phyloP scores from a whole-genome alignment of 2,888 invertebrate genomes.

The Caenorhabditis sp. region DNA sequence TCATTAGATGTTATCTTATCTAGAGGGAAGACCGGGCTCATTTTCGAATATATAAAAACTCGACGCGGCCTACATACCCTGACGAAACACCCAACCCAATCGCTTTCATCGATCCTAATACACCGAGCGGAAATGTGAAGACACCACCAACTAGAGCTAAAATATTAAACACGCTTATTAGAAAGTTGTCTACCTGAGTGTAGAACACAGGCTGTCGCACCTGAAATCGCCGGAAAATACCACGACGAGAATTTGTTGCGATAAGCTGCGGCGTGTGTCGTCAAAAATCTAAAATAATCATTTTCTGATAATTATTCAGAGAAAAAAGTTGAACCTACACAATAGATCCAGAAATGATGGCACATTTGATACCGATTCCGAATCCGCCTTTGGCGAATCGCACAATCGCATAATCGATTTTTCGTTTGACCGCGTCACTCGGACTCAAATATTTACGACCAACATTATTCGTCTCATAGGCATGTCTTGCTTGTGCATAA shows the following conservation, averaged over 20 bases:
- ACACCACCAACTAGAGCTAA: constrained; percentile 58
- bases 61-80: constrained; percentile 33
- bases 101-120: constrained; percentile 55
- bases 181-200: constrained; percentile 40
- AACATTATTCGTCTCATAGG: constrained; percentile 51
- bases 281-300: constrained; percentile 40
- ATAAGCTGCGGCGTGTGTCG: constrained; percentile 54
- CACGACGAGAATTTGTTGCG: constrained; percentile 51
- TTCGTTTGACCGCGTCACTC: constrained; percentile 53
- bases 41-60: too few species aligned
- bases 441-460: constrained; percentile 52
- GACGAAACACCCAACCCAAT: constrained; percentile 54
- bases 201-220: constrained; percentile 51
- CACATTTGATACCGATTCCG: constrained; percentile 48
- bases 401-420: constrained; percentile 55
- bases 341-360: constrained; percentile 54
- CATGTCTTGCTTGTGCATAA: constrained; percentile 47
- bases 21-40: background rate
- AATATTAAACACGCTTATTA: constrained; percentile 21
- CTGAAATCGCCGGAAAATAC: constrained; percentile 62
- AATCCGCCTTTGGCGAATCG: constrained; percentile 56
- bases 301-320: too few species aligned
- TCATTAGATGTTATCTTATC: background rate
- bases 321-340: constrained; percentile 40
- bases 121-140: constrained; percentile 58